These are phyloP conservation scores for Drosophila quadrilineata DNA, from an alignment of 1,140 invertebrate genomes.

Conservation along the genomic window DNA sequence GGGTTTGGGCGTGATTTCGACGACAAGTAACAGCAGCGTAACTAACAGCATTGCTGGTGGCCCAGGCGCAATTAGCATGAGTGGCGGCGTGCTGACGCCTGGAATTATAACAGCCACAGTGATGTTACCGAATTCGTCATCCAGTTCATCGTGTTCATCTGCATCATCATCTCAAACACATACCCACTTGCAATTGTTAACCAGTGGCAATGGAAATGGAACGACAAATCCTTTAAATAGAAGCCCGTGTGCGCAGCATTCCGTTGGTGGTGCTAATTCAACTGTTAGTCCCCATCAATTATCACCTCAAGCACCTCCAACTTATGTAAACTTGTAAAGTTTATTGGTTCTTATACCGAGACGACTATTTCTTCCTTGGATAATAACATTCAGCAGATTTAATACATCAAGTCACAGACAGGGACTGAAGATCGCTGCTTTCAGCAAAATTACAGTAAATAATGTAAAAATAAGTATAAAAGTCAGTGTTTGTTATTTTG, in stretches of 20 bases:
- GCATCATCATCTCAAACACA: constrained; percentile 76
- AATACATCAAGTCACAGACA: not conserved
- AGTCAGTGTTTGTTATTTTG: no score
- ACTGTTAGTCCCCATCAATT: constrained; percentile 84
- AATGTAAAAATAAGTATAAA: no score
- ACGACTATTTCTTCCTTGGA: constrained; percentile 9
- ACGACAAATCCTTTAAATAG: constrained; percentile 47
- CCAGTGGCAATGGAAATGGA: constrained; percentile 56
- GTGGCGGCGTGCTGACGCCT: constrained; percentile 59
- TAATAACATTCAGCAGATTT: constrained; percentile 2
- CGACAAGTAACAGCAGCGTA: constrained; percentile 44
- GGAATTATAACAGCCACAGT: constrained; percentile 63
- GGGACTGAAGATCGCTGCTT: not conserved
- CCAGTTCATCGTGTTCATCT: constrained; percentile 79
- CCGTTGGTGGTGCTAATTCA: constrained; percentile 82
- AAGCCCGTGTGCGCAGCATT: constrained; percentile 83
- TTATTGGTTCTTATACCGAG: not conserved
- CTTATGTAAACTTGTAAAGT: constrained; percentile 93
- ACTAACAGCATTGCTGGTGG: constrained; percentile 9
- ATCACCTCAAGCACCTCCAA: constrained; percentile 91
- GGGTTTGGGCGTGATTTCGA: constrained; percentile 51
- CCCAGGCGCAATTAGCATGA: constrained; percentile 34
- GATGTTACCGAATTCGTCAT: constrained; percentile 72
- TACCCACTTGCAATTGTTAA: constrained; percentile 58
- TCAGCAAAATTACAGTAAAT: constrained; percentile 50